Base-by-base conservation (phyloP, 2,113 vertebrate species). In the Phaethon lepturus region DNA sequence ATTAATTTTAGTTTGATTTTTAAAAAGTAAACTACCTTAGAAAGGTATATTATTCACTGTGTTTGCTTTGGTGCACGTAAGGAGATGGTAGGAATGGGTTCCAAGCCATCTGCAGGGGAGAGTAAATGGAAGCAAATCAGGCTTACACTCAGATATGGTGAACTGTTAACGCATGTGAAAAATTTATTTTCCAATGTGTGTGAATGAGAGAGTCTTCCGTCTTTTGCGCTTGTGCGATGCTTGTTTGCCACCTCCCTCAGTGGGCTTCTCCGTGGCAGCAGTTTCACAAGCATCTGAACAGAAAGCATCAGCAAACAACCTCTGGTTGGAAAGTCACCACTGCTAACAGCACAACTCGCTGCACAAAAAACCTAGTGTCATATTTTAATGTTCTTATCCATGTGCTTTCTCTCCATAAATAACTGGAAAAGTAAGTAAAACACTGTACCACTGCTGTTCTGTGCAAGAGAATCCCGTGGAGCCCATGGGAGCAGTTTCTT, bases 261-360 rank as follows among this genome's bases (percentile, higher is more conserved):
- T 9, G 11, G 28, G 22, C 44, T 73, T 40, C 56, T 93, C 52
- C 3, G 0, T 35, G 45, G 35, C 45, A 28, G 28, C 22, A 38
- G 11, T 17, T 40, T 64, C 58, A 33, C 0, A 0, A 55, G 28
- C 17, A 55, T 40, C 16, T 7, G 4, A 31, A n/a, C 16, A 44
- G 22, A 82, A 52, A 82, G n/a, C 24, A 60, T n/a, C 47, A 75
- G 66, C 40, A 50, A 28, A 28, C 56, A 67, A 45, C 18, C 14
- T 79, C 31, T 6, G 6, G 3, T 20, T 60, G 49, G 28, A 64
- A 64, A 45, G 49, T 71, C 40, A 59, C 7, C 31, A 10, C 44
- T 80, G 31, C 25, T 67, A 10, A 15, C 17, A 40, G 58, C 18
- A 50, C 25, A 47, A 10, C 10, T 17, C 60, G 11, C 4, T n/a